phyloP scores from a whole-genome alignment of 2,113 vertebrate species.

The Alligator mississippiensis region DNA sequence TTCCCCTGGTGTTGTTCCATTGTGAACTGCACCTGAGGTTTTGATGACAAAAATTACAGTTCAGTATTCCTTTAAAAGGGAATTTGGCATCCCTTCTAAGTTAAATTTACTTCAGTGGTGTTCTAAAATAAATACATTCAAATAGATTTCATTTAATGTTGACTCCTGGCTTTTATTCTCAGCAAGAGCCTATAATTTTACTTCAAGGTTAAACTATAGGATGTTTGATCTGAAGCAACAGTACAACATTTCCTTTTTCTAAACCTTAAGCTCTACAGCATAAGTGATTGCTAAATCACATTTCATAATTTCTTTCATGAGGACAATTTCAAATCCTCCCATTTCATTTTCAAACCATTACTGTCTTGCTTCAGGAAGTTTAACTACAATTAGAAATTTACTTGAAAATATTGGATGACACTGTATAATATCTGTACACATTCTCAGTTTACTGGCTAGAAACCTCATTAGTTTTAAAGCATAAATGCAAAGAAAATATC shows the following conservation, averaged over 20 bases:
- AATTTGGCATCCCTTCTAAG: not conserved
- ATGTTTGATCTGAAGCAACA: constrained; percentile 25
- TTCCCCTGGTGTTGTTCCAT: not conserved
- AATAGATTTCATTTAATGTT: constrained; percentile 33
- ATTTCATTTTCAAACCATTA: not conserved
- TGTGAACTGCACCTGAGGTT: not conserved
- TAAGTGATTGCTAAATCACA: not conserved
- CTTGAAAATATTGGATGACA: constrained; percentile 44
- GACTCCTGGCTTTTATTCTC: not conserved
- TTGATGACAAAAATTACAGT: not conserved
- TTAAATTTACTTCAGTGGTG: constrained; percentile 12
- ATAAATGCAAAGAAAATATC: constrained; percentile 4
- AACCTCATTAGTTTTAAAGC: not conserved
- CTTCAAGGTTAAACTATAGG: constrained; percentile 29
- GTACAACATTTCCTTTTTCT: not conserved
- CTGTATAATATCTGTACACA: not conserved
- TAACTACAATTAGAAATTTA: constrained; percentile 11
- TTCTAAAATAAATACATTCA: constrained; percentile 28
- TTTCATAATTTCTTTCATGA: not conserved
- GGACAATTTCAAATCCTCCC: constrained; percentile 30
- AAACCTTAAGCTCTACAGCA: not conserved
- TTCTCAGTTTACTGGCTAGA: constrained; percentile 16
- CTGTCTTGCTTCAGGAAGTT: constrained; percentile 26
- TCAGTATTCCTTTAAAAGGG: not conserved
- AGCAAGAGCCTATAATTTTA: constrained; percentile 17